Evolutionary conservation across 23 tunicate species (phyloP).

Genomic region (Halocynthia aurantium): DNA sequence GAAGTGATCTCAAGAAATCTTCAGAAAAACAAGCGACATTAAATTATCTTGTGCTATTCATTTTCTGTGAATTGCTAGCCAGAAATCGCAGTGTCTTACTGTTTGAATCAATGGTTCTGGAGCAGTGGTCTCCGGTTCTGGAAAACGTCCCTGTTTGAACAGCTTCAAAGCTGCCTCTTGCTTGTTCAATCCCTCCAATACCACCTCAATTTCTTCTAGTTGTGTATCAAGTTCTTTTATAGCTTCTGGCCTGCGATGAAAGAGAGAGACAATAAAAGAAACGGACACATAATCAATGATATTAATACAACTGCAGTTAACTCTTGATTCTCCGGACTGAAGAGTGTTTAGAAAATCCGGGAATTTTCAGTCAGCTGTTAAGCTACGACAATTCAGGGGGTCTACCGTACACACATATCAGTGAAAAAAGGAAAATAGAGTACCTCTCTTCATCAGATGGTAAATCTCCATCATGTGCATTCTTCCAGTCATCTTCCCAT

Average conservation of each 20-base stretch:
- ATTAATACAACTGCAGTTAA: not conserved
- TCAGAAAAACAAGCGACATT: no score
- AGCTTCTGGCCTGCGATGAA: conserved; percentile 11
- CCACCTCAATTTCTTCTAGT: conserved; percentile 1
- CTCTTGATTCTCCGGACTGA: not conserved
- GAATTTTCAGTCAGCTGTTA: no score
- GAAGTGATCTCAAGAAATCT: no score
- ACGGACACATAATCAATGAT: no score
- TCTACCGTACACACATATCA: no score
- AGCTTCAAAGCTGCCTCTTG: conserved; percentile 12
- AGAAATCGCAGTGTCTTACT: not conserved
- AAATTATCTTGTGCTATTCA: no score
- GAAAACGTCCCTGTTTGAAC: conserved; percentile 9
- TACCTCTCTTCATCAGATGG: conserved; percentile 19
- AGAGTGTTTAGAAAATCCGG: no score
- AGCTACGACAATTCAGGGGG: no score
- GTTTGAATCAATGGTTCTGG: conserved; percentile 22
- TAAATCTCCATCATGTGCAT: conserved; percentile 6
- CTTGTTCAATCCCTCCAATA: conserved; percentile 1
- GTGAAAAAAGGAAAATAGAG: no score
- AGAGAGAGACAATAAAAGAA: no score
- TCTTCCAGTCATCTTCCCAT: conserved; percentile 28
- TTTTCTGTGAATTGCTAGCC: no score
- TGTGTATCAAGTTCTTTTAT: conserved; percentile 21
- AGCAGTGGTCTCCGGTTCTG: not conserved